Evolutionary conservation across 1,140 invertebrate genomes (phyloP).

Genomic region (Thaumetopoea pityocampa): DNA sequence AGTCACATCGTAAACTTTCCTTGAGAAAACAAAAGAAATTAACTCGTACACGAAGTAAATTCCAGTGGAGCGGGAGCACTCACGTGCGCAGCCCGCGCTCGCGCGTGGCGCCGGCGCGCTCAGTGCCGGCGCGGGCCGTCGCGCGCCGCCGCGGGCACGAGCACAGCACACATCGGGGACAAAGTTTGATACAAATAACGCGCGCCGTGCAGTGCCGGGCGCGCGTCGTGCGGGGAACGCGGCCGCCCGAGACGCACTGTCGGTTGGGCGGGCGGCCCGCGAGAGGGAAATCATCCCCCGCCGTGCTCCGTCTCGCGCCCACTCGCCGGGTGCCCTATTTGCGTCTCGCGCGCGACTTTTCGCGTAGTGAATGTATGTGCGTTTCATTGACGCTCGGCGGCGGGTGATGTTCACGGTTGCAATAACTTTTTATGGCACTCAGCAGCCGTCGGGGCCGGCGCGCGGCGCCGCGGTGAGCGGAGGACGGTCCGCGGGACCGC

Average conservation of each 20-base stretch:
- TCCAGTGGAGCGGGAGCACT: background rate
- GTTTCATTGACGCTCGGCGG: constrained; percentile 54
- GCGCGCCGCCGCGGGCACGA: background rate
- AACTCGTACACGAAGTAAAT: too few relatives aligned
- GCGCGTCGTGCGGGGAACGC: constrained; percentile 24
- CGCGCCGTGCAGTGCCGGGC: constrained; percentile 10
- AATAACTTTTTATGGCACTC: too few relatives aligned
- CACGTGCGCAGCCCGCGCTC: background rate
- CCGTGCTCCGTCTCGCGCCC: too few relatives aligned
- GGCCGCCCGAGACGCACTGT: constrained; percentile 27
- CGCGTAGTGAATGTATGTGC: constrained; percentile 44
- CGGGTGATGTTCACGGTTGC: constrained; percentile 38
- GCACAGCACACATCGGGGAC: too few relatives aligned
- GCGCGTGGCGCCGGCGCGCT: too few relatives aligned
- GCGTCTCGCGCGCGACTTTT: too few relatives aligned
- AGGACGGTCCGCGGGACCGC: too few relatives aligned
- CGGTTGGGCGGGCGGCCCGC: constrained; percentile 34
- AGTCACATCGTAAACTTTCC: too few relatives aligned
- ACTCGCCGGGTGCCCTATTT: too few relatives aligned
- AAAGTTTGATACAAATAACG: too few relatives aligned
- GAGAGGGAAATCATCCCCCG: constrained; percentile 53
- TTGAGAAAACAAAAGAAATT: too few relatives aligned
- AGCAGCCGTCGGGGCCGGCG: background rate
- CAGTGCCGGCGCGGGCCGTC: too few relatives aligned
- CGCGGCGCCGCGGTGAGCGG: background rate